phyloP scores from a whole-genome alignment of 1,140 invertebrate genomes.

The Chlorops oryzae region DNA sequence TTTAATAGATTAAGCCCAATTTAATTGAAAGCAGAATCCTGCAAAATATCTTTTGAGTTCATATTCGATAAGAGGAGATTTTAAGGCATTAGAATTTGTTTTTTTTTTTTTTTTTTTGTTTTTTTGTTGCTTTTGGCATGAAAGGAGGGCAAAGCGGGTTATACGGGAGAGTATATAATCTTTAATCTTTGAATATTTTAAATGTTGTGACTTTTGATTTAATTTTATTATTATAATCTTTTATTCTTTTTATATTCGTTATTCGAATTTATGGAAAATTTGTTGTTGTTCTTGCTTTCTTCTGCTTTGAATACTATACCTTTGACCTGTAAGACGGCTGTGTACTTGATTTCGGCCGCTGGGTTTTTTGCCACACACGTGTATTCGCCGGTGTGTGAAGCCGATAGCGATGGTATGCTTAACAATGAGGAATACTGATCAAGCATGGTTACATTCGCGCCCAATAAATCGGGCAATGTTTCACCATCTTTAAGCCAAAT shows the following conservation, averaged over 20 bases:
- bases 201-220: background rate
- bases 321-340: slow-evolving; percentile 75
- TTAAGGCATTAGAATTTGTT: background rate
- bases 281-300: background rate
- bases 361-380: slow-evolving; percentile 75
- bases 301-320: slow-evolving; percentile 61
- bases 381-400: slow-evolving; percentile 71
- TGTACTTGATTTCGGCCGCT: slow-evolving; percentile 71
- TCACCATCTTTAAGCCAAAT: slow-evolving; percentile 73
- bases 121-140: background rate
- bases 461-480: slow-evolving; percentile 56
- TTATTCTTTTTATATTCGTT: background rate
- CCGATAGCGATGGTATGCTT: slow-evolving; percentile 68
- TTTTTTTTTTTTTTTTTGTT: background rate
- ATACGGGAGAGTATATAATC: too few relatives aligned
- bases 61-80: too few relatives aligned
- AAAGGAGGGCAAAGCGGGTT: too few relatives aligned
- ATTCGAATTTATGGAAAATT: background rate
- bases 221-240: background rate
- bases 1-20: too few relatives aligned
- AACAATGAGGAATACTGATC: slow-evolving; percentile 70
- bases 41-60: too few relatives aligned
- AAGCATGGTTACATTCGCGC: slow-evolving; percentile 64
- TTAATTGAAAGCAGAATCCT: too few relatives aligned
- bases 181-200: too few relatives aligned